phyloP scores from a whole-genome alignment of 2,113 vertebrate genomes.

The Mormyrus lacerda region DNA sequence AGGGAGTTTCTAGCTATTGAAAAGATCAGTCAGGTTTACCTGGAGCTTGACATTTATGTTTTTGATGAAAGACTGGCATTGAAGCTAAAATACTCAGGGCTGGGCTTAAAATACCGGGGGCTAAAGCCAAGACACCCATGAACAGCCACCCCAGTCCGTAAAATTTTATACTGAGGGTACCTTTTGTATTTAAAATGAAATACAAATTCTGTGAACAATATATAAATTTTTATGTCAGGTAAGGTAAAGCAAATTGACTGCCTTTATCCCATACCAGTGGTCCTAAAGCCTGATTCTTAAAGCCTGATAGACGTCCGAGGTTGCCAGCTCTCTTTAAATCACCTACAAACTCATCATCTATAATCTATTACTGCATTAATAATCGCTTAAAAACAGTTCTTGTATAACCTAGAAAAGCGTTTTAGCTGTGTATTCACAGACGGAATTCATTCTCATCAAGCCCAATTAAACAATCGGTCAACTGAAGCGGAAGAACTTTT shows the following conservation, averaged over 20 bases:
- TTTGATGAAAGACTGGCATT: too few relatives aligned
- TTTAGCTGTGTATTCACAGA: background rate
- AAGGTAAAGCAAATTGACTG: background rate
- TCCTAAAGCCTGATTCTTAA: background rate
- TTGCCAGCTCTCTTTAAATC: background rate
- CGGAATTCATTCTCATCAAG: background rate
- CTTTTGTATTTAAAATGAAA: background rate
- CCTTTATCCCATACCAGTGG: background rate
- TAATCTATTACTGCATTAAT: background rate
- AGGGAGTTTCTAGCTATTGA: too few relatives aligned
- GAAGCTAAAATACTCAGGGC: too few relatives aligned
- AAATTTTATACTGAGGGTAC: background rate
- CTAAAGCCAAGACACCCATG: background rate
- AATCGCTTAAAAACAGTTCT: background rate
- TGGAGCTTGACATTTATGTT: too few relatives aligned
- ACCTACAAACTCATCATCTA: background rate
- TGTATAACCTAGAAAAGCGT: background rate
- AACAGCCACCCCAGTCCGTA: background rate
- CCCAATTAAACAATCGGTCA: background rate
- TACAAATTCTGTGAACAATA: background rate
- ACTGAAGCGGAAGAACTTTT: background rate
- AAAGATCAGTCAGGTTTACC: too few relatives aligned
- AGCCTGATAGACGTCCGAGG: background rate
- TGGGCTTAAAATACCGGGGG: too few relatives aligned
- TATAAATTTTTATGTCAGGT: background rate